Conservation (phyloP, 2,888 invertebrate genomes). For the Pharmacophagus antenor region DNA sequence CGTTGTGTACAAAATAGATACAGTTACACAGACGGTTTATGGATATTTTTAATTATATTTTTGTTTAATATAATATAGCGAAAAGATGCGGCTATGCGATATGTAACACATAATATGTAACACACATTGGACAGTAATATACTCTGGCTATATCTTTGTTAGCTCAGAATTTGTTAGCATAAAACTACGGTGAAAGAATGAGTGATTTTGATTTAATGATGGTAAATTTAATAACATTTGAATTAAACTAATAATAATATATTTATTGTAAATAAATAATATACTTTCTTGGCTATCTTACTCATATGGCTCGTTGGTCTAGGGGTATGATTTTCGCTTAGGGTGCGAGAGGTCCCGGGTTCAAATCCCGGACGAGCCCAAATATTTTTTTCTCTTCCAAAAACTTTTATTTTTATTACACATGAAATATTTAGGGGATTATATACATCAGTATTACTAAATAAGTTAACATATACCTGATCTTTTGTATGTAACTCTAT, state of each 20-base stretch:
- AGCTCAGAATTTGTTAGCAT: not conserved
- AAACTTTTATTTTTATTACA: not conserved
- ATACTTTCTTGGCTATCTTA: not conserved
- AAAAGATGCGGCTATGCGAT: not conserved
- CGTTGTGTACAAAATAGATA: slow-evolving; percentile 7
- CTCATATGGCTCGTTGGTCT: slow-evolving; percentile 80
- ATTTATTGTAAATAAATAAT: not conserved
- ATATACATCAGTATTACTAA: too few species aligned
- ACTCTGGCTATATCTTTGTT: not conserved
- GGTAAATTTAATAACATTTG: too few species aligned
- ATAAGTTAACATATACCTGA: too few species aligned
- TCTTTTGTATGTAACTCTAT: too few species aligned
- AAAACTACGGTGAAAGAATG: too few species aligned
- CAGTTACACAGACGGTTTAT: not conserved
- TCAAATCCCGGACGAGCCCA: slow-evolving; percentile 32
- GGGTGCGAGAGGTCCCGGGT: slow-evolving; percentile 79
- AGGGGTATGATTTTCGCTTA: slow-evolving; percentile 82
- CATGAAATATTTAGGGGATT: not conserved
- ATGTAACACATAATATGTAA: too few species aligned
- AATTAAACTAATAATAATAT: too few species aligned
- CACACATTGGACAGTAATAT: not conserved
- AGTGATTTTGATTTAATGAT: too few species aligned
- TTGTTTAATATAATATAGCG: not conserved
- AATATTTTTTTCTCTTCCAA: not conserved
- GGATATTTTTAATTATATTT: not conserved